These are phyloP conservation scores for Drosophila ambigua DNA, from an alignment of 1,140 invertebrate species.

Conservation along the genomic window DNA sequence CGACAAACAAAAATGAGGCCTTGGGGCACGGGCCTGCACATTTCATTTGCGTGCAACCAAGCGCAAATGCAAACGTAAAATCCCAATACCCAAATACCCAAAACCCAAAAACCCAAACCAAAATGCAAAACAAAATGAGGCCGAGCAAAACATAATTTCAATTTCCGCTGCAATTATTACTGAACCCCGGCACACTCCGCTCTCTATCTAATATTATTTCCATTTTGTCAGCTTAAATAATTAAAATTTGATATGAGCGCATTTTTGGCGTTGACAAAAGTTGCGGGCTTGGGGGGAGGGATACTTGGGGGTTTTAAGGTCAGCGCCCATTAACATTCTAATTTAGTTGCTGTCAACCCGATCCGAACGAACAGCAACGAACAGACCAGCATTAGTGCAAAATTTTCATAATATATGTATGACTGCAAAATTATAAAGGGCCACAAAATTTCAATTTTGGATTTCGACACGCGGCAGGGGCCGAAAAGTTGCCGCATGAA, in stretches of 20 bases:
- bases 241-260: conserved; percentile 58
- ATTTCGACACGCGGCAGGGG: conserved; percentile 25
- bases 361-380: neutral
- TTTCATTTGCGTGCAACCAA: conserved; percentile 38
- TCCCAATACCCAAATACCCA: neutral
- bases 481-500: conserved; percentile 39
- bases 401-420: conserved; percentile 53
- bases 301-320: neutral
- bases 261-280: conserved; percentile 16
- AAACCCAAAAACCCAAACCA: conserved; percentile 19
- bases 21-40: conserved; percentile 14
- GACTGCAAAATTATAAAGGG: conserved; percentile 39
- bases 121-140: conserved; percentile 46
- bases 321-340: conserved; percentile 52
- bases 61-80: neutral
- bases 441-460: conserved; percentile 46
- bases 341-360: conserved; percentile 21
- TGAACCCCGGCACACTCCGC: conserved; percentile 18
- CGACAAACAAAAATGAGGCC: conserved; percentile 21
- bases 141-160: conserved; percentile 73
- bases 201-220: conserved; percentile 11
- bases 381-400: conserved; percentile 12
- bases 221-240: conserved; percentile 63
- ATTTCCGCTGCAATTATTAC: conserved; percentile 76
- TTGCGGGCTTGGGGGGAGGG: too few relatives aligned